Evolutionary conservation across 2,888 invertebrate genomes (phyloP).

Genomic region (Micropterix aruncella): DNA sequence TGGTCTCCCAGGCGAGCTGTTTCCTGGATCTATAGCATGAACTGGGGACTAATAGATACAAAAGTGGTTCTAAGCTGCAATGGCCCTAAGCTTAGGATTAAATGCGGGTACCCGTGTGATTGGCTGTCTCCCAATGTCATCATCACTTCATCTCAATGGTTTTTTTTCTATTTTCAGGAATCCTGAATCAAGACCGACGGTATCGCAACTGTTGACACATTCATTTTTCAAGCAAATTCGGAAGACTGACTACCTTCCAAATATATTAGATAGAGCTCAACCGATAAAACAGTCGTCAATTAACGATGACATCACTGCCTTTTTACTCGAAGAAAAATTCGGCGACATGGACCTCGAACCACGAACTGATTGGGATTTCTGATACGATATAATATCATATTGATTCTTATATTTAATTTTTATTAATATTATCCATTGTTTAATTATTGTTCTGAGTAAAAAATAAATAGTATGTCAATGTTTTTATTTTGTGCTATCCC

Average conservation of each 20-base stretch:
- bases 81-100: too few species aligned
- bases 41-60: not conserved
- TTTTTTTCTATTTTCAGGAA: constrained; percentile 26
- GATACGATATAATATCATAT: constrained; percentile 12
- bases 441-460: not conserved
- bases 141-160: not conserved
- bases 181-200: constrained; percentile 53
- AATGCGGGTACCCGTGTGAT: too few species aligned
- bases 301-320: constrained; percentile 47
- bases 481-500: too few species aligned
- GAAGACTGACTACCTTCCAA: constrained; percentile 43
- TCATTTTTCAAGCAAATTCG: constrained; percentile 63
- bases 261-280: constrained; percentile 51
- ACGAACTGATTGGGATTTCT: constrained; percentile 53
- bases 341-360: constrained; percentile 45
- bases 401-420: not conserved
- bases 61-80: not conserved
- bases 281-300: constrained; percentile 40
- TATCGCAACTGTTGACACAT: constrained; percentile 55
- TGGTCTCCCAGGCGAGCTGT: too few species aligned
- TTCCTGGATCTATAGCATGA: too few species aligned
- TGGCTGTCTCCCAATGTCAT: not conserved
- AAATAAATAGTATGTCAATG: too few species aligned
- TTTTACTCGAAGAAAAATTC: constrained; percentile 41
- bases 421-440: not conserved